phyloP scores from a whole-genome alignment of 2,888 invertebrate genomes.

The Sturmia bella region DNA sequence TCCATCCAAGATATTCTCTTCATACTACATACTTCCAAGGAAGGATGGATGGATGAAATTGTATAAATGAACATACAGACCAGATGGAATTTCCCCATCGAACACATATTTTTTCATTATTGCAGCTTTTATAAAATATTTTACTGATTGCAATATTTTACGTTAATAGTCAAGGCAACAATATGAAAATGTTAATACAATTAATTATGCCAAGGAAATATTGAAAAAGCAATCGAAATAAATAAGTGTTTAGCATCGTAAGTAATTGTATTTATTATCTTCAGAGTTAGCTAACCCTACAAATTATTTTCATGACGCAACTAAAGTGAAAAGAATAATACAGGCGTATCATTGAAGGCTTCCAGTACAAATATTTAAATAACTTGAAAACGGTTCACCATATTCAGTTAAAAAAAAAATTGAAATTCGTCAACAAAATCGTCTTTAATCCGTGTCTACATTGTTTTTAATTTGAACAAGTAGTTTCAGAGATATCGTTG shows the following conservation, averaged over 20 bases:
- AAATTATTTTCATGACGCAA: too few relatives aligned
- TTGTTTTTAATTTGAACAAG: too few relatives aligned
- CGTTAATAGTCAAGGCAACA: conserved; percentile 64
- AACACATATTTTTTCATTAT: conserved; percentile 43
- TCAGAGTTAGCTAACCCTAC: too few relatives aligned
- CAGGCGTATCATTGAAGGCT: too few relatives aligned
- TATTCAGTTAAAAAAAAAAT: too few relatives aligned
- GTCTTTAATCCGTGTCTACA: too few relatives aligned
- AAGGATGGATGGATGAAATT: neutral
- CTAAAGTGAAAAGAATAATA: too few relatives aligned
- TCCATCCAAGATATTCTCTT: conserved; percentile 41
- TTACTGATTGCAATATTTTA: conserved; percentile 64
- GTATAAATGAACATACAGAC: neutral
- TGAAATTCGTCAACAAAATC: too few relatives aligned
- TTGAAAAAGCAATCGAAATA: conserved; percentile 27
- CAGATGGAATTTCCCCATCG: conserved; percentile 27
- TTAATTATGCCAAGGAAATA: conserved; percentile 42
- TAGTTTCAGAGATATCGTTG: too few relatives aligned
- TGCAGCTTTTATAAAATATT: conserved; percentile 57
- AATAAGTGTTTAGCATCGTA: conserved; percentile 16
- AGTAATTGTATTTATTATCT: conserved; percentile 6
- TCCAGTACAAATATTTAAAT: too few relatives aligned
- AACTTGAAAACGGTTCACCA: too few relatives aligned
- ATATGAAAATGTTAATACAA: conserved; percentile 61
- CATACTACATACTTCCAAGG: neutral